Conservation (phyloP, 2,888 invertebrate genomes). For the Ophion costatus region DNA sequence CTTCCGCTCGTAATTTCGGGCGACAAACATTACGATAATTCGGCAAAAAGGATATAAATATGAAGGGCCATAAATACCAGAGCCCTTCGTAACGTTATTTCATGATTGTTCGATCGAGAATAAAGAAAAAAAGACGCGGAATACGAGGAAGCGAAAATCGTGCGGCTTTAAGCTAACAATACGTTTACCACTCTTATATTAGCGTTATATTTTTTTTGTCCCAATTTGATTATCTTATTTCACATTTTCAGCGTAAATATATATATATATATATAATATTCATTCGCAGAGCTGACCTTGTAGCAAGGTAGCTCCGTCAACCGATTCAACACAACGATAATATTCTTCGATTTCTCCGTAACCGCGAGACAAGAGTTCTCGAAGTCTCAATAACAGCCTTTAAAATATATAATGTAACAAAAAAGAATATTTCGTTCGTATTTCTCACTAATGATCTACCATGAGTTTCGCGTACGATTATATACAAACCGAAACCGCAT, state of each 20-base stretch:
- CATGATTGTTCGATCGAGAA: background rate
- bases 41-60: too few relatives aligned
- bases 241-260: constrained; percentile 32
- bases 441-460: constrained; percentile 8
- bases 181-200: background rate
- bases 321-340: constrained; percentile 50
- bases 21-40: background rate
- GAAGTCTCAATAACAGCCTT: constrained; percentile 53
- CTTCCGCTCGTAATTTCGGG: background rate
- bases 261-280: constrained; percentile 28
- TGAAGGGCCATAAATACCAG: too few relatives aligned
- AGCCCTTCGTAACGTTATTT: background rate
- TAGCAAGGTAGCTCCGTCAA: constrained; percentile 29
- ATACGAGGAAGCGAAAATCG: background rate
- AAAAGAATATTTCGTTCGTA: constrained; percentile 39
- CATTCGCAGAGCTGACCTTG: constrained; percentile 39
- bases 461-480: constrained; percentile 34
- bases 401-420: constrained; percentile 46
- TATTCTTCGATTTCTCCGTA: constrained; percentile 36
- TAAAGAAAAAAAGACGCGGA: background rate
- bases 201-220: background rate
- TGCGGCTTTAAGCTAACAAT: constrained; percentile 9
- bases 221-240: constrained; percentile 34
- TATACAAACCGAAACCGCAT: constrained; percentile 39
- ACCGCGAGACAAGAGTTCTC: constrained; percentile 2